Evolutionary conservation across 2,113 vertebrate genomes (phyloP).

Genomic region (Malurus elegans): DNA sequence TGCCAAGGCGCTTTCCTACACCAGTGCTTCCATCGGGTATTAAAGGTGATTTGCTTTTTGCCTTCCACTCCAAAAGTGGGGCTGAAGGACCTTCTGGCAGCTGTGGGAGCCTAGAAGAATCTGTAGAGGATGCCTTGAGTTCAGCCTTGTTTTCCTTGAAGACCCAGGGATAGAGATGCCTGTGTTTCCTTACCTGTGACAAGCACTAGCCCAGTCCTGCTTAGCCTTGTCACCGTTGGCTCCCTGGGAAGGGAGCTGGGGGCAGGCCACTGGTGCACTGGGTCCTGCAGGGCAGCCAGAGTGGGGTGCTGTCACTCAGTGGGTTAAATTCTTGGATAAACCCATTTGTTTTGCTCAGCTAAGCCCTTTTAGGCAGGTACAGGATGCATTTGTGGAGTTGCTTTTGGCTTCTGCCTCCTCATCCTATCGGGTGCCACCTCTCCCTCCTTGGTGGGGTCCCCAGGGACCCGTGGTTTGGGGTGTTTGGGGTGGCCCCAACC

Average conservation of each 20-base stretch:
- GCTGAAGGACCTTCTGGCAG: background rate
- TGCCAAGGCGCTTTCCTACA: background rate
- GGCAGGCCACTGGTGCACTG: background rate
- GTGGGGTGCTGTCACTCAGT: background rate
- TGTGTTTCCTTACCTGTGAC: background rate
- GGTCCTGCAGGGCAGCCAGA: background rate
- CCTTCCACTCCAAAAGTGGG: background rate
- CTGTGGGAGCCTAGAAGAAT: background rate
- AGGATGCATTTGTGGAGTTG: background rate
- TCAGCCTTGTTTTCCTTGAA: background rate
- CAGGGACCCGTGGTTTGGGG: fast-evolving
- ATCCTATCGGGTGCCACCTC: fast-evolving
- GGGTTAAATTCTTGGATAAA: background rate
- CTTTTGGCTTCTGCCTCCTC: background rate
- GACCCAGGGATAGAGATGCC: background rate
- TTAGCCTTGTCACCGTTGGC: background rate
- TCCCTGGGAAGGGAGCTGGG: background rate
- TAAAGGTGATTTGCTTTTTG: background rate
- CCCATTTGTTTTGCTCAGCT: background rate
- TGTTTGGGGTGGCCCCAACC: fast-evolving
- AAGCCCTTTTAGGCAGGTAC: background rate
- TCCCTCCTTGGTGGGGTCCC: background rate
- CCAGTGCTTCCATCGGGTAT: background rate
- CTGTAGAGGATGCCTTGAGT: background rate
- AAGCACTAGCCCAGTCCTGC: background rate